Base-by-base conservation (phyloP, 2,797 vertebrate species). In the Decapterus maruadsi region DNA sequence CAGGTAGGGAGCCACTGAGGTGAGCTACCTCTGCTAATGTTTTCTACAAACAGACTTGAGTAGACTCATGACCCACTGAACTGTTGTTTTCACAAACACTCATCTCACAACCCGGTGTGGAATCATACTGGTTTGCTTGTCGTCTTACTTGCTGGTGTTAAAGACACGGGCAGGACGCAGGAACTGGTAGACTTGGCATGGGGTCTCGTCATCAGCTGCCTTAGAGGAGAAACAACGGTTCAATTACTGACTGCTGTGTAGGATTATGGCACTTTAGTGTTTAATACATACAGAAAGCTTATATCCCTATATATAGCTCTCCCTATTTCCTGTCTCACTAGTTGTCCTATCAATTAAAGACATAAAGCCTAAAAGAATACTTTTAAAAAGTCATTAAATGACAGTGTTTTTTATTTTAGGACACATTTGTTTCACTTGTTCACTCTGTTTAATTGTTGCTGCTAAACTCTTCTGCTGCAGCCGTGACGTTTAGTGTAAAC, bases 61-160 rank as follows among this genome's bases (percentile, higher is more conserved):
- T 53, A 68, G 62, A 82, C 51, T 78, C 56, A 62, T 51, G 46
- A 66, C 64, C 55, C 73, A 76, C 46, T 76, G 12, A 66, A 22
- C 20, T 36, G 61, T 42, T 38, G 36, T 54, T 54, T 20, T 29
- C 17, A 64, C 1, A 58, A 36, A 67, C 53, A n/a, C 26, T 7
- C 8, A 10, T 31, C 65, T 48, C 7, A 13, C 4, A n/a, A 19
- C 53, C 48, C 13, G 13, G 43, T 53, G 14, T 17, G 29, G 50
- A 29, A 58, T n/a, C n/a, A n/a, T 17, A 43, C 48, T 50, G 59
- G 26, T 8, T 14, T 9, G 53, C 10, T 26, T 1, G 31, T 2
- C 0, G 1, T 42, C 84, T 87, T 86, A 95, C 95, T 86, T 95
- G 80, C 85, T 89, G 40, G 66, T 80, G 83, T 61, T 87, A 80